Base-by-base conservation (phyloP, 2,113 vertebrate species). In the Macquaria australasica region DNA sequence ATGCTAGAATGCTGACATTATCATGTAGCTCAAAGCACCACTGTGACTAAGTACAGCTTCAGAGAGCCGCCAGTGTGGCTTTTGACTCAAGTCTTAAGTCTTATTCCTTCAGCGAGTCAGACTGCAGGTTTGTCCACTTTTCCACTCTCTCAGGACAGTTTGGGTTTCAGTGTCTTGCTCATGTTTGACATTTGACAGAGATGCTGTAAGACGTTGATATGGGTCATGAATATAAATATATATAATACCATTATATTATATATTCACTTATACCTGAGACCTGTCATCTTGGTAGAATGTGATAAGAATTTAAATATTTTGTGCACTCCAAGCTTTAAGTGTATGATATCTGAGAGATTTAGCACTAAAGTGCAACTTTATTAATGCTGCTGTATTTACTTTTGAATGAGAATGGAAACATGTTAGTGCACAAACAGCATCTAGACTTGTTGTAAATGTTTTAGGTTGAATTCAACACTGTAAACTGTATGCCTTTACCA, bases 161-260 rank as follows among this genome's bases (percentile, higher is more conserved):
- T 67, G 34, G 18, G n/a, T 37, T 86, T 64, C 5, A 28, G 31
- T 70, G 15, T 56, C n/a, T 31, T 31, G 68, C 5, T 43, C 63
- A 21, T 21, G 18, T 10, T 31, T 31, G 28, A 8, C 23, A 20
- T 81, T 20, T 23, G 31, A 64, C 39, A 59, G 50, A 59, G 28
- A 31, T 73, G 25, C 25, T 62, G 21, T 6, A 53, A 5, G 14
- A 77, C 37, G 25, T 15, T 43, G 18, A 71, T 50, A 23, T 48
- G 31, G 59, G 50, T 60, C 73, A 73, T 67, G 7, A 48, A 74
- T 67, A 78, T 68, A 5, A 31, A 31, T 55, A 74, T 59, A 62
- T 75, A 43, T 50, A 81, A 60, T 48, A 63, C 28, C n/a, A 12
- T 25, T 23, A 41, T 51, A 72, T 51, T 25, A 41, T 66, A 8